phyloP scores from a whole-genome alignment of 2,888 invertebrate genomes.

The Octodonta nipae region DNA sequence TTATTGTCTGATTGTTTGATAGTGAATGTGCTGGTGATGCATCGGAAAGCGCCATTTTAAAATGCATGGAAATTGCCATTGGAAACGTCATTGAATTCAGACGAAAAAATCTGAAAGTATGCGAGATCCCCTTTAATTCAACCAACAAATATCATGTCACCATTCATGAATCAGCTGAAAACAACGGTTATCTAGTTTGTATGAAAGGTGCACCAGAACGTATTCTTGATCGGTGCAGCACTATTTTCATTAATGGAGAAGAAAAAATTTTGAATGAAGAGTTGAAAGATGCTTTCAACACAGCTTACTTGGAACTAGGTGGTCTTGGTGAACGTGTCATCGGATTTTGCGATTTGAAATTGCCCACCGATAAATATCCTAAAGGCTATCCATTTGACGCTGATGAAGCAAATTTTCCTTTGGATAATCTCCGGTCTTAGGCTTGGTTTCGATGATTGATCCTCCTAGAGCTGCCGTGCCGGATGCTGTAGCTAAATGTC shows the following conservation, averaged over 20 bases:
- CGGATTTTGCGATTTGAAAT: slow-evolving; percentile 81
- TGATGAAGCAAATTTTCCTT: slow-evolving; percentile 83
- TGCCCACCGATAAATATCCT: slow-evolving; percentile 86
- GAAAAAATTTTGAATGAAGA: slow-evolving; percentile 80
- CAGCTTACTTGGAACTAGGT: slow-evolving; percentile 76
- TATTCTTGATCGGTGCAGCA: slow-evolving; percentile 79
- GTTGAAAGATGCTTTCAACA: slow-evolving; percentile 91
- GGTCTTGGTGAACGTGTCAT: slow-evolving; percentile 85
- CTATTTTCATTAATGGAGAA: slow-evolving; percentile 85
- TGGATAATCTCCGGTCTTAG: slow-evolving; percentile 80
- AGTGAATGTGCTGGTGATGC: too few species aligned
- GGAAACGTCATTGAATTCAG: slow-evolving; percentile 74
- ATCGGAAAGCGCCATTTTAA: slow-evolving; percentile 83
- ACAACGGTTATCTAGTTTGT: slow-evolving; percentile 60
- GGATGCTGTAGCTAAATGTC: slow-evolving; percentile 92
- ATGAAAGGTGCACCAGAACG: slow-evolving; percentile 98
- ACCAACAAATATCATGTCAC: slow-evolving; percentile 93
- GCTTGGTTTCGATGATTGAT: slow-evolving; percentile 97
- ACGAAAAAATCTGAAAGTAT: slow-evolving; percentile 74
- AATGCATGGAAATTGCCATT: slow-evolving; percentile 83
- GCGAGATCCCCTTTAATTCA: slow-evolving; percentile 89
- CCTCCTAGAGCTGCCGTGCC: slow-evolving; percentile 95
- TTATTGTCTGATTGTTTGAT: too few species aligned
- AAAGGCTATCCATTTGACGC: slow-evolving; percentile 78
- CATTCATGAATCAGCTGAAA: slow-evolving; percentile 85